phyloP scores from a whole-genome alignment of 2,888 invertebrate species.

The Limnephilus lunatus region DNA sequence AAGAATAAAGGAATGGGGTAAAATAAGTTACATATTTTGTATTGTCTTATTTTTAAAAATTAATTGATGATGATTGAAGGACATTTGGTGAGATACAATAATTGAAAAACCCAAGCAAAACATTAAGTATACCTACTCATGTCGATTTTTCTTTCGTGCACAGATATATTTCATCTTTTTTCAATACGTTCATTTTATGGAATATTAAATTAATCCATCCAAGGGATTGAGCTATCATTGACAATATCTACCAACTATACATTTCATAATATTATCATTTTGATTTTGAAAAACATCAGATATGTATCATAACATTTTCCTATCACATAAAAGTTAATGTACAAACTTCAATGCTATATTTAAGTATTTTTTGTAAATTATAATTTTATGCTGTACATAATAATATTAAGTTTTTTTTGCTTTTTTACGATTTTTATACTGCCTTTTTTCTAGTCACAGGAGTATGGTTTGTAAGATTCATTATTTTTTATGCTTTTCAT shows the following conservation, averaged over 20 bases:
- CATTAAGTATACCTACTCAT: background rate
- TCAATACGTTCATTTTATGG: background rate
- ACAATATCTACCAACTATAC: background rate
- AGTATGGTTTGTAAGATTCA: background rate
- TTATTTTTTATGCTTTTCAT: conserved; percentile 13
- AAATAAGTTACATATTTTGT: background rate
- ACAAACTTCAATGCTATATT: background rate
- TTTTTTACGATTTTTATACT: background rate
- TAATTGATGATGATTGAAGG: too few species aligned
- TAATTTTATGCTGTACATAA: background rate
- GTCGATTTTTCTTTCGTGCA: background rate
- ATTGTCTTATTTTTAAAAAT: background rate
- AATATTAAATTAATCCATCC: too few species aligned
- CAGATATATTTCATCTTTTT: background rate
- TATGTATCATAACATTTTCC: background rate
- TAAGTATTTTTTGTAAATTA: background rate
- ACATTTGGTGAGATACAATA: background rate
- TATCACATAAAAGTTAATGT: background rate
- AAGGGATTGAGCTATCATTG: background rate
- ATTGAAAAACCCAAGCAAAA: background rate
- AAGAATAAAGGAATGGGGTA: background rate
- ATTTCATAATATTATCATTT: background rate
- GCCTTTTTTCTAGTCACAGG: background rate
- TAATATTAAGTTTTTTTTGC: background rate
- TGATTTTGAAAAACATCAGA: background rate